phyloP scores from a whole-genome alignment of 2,113 vertebrate genomes.

The Tupaia chinensis region DNA sequence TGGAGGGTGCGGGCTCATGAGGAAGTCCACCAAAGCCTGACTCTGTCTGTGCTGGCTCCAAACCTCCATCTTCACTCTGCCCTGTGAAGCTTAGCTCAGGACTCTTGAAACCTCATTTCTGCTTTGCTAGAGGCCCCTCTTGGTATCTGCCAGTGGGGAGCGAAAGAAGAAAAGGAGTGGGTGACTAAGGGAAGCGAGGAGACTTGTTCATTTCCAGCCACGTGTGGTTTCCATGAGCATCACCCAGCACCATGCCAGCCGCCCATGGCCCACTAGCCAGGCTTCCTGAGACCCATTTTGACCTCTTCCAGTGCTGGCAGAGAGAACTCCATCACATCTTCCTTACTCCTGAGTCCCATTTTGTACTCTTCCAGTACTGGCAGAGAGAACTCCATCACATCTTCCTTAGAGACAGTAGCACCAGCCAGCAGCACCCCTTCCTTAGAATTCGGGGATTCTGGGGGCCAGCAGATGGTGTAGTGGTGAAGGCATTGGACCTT shows the following conservation, averaged over 20 bases:
- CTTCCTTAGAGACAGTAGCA: background rate
- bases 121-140: background rate
- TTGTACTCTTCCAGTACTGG: background rate
- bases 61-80: background rate
- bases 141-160: background rate
- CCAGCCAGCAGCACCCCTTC: background rate
- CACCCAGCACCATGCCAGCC: fast-evolving
- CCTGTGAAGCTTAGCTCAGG: background rate
- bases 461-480: no score
- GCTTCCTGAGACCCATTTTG: background rate
- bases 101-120: background rate
- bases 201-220: background rate
- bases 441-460: background rate
- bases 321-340: background rate
- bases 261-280: no score
- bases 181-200: background rate
- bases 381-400: background rate
- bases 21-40: fast-evolving
- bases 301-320: background rate
- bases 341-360: background rate
- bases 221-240: background rate
- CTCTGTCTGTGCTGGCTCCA: background rate
- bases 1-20: background rate
- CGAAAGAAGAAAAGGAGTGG: fast-evolving
- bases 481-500: no score